Evolutionary conservation across 2,797 vertebrate species (phyloP).

Genomic region (Pygocentrus nattereri): DNA sequence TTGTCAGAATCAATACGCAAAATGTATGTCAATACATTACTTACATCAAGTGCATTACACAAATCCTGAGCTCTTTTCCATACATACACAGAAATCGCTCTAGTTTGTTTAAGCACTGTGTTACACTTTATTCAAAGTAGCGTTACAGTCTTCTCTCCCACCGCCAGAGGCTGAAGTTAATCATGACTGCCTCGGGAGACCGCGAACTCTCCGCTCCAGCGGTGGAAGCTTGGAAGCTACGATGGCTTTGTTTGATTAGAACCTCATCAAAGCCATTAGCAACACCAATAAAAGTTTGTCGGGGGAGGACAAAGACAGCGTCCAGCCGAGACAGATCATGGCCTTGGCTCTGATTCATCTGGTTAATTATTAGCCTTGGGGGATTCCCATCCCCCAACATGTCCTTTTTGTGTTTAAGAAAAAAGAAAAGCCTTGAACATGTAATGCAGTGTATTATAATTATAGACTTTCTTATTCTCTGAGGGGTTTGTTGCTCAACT

Average conservation of each 20-base stretch:
- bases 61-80: background rate
- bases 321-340: constrained; percentile 71
- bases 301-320: constrained; percentile 73
- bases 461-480: constrained; percentile 70
- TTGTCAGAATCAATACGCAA: background rate
- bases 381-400: constrained; percentile 57
- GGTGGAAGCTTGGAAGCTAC: constrained; percentile 57
- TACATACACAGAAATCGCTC: constrained; percentile 19
- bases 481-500: constrained; percentile 57
- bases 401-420: constrained; percentile 33
- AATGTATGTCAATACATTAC: background rate
- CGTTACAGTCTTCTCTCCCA: background rate
- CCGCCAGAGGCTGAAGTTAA: constrained; percentile 12
- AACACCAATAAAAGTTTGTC: constrained; percentile 71
- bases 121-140: background rate
- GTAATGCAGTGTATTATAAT: constrained; percentile 74
- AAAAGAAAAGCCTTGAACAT: constrained; percentile 58
- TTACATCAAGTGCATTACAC: background rate
- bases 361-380: constrained; percentile 82
- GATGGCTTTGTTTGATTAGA: constrained; percentile 65
- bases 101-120: constrained; percentile 21
- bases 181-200: constrained; percentile 44
- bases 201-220: constrained; percentile 67
- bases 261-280: constrained; percentile 76
- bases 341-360: constrained; percentile 79